Evolutionary conservation across 2,113 vertebrate genomes (phyloP).

Genomic region (Myiagra hebetior): DNA sequence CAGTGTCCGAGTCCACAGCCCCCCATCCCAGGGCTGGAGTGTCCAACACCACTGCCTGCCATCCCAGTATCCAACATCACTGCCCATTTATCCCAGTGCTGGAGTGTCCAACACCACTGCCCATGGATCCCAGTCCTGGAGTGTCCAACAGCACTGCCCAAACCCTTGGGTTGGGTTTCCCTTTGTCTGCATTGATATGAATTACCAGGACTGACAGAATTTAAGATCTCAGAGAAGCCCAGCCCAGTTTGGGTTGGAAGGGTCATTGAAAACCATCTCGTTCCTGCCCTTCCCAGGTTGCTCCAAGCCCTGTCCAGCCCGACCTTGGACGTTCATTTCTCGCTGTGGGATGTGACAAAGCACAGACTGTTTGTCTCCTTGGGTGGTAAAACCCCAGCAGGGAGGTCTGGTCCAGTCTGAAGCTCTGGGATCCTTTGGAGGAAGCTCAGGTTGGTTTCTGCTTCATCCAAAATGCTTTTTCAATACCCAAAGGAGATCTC

Average conservation of each 20-base stretch:
- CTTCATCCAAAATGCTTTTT: background rate
- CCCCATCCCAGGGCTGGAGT: fast-evolving
- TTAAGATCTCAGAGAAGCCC: background rate
- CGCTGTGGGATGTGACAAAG: background rate
- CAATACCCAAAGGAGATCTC: background rate
- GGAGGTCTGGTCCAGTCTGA: background rate
- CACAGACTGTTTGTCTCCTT: background rate
- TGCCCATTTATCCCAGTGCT: background rate
- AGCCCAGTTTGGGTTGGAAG: background rate
- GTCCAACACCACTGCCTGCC: background rate
- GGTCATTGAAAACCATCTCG: fast-evolving
- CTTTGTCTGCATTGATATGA: fast-evolving
- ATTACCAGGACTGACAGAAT: background rate
- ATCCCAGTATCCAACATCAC: background rate
- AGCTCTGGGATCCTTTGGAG: background rate
- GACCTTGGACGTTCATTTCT: background rate
- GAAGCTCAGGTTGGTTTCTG: background rate
- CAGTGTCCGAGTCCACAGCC: background rate
- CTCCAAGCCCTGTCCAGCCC: background rate
- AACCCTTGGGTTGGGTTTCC: background rate
- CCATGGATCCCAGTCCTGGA: background rate
- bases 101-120: background rate
- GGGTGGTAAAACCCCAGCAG: background rate
- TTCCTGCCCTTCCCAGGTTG: background rate
- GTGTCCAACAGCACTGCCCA: background rate